Percentiles rank a stretch among this genome's conserved stretches.
Conservation (phyloP, 2,888 invertebrate genomes). For the Minunthozetes semirufus region DNA sequence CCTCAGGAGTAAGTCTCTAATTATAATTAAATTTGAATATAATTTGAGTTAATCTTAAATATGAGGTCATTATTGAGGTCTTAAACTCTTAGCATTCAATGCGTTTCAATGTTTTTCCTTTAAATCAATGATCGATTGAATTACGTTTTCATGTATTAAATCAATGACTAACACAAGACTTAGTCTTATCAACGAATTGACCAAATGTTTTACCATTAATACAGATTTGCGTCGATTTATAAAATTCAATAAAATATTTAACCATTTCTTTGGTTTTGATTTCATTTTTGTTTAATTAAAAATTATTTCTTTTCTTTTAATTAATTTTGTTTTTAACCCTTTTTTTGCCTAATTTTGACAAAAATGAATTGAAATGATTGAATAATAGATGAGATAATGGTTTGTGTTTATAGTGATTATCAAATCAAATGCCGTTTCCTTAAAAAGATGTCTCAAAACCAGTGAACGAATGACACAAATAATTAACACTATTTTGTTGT, state of each 20-base stretch:
- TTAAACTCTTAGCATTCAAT: no score
- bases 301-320: not conserved
- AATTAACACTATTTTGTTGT: no score
- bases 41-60: not conserved
- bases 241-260: not conserved
- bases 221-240: not conserved
- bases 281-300: not conserved
- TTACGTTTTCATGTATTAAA: not conserved
- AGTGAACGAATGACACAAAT: not conserved
- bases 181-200: not conserved
- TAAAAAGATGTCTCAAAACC: not conserved
- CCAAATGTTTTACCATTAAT: no score
- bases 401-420: not conserved
- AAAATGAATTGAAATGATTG: not conserved
- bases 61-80: slow-evolving; percentile 16
- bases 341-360: no score
- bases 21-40: not conserved
- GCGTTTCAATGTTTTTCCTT: not conserved
- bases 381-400: not conserved
- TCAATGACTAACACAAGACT: not conserved
- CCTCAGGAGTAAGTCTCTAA: not conserved
- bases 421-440: not conserved
- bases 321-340: not conserved
- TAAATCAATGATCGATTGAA: not conserved
- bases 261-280: not conserved